These are phyloP conservation scores for Aphrophora alni DNA, from an alignment of 2,888 invertebrate species.

Conservation along the genomic window DNA sequence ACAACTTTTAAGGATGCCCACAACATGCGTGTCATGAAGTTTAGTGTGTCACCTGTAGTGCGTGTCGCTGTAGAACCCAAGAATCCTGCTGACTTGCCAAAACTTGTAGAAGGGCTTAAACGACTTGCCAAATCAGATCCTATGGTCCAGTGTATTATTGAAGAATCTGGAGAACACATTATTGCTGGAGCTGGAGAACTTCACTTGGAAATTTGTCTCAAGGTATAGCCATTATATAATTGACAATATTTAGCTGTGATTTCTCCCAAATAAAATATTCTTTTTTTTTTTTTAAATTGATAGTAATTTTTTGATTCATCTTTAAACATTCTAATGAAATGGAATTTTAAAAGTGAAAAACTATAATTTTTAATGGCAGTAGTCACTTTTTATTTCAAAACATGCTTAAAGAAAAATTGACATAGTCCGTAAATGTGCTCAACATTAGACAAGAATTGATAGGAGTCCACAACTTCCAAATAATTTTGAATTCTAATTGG, in stretches of 20 bases:
- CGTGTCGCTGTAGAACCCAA: constrained; percentile 99
- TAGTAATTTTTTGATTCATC: background rate
- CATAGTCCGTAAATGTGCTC: no score
- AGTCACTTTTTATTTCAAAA: no score
- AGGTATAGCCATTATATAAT: constrained; percentile 57
- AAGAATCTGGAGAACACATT: constrained; percentile 99
- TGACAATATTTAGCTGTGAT: background rate
- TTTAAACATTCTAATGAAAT: no score
- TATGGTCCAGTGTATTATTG: constrained; percentile 99
- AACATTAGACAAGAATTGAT: no score
- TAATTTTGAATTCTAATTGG: no score
- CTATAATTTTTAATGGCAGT: no score
- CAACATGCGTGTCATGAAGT: constrained; percentile 99
- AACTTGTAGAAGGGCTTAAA: constrained; percentile 98
- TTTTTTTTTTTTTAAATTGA: no score
- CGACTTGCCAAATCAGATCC: constrained; percentile 99
- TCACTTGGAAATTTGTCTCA: constrained; percentile 99
- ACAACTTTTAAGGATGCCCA: constrained; percentile 99
- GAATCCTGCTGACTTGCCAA: constrained; percentile 98
- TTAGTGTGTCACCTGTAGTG: constrained; percentile 99
- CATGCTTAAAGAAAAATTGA: no score
- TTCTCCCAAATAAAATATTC: no score
- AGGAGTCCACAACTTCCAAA: no score
- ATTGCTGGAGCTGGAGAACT: constrained; percentile 99
- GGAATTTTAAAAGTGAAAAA: no score